Conservation (phyloP, 30 jellyfish, hydroid and myxozoan species). For the Turritopsis dohrnii region DNA sequence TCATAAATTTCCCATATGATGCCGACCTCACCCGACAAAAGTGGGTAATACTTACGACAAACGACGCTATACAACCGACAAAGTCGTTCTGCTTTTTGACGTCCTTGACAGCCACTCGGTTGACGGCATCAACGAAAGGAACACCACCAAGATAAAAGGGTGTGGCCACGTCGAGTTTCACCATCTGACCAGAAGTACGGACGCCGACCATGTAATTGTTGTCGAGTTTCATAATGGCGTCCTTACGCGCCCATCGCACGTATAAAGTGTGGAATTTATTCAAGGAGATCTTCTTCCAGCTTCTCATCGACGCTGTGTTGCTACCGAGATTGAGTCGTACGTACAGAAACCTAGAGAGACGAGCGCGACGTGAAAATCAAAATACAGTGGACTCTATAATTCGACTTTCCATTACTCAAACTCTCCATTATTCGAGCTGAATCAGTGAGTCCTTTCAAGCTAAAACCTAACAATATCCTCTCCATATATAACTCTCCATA, state of each 20-base stretch:
- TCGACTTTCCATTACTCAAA: too few species aligned
- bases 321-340: slow-evolving; percentile 72
- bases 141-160: slow-evolving; percentile 70
- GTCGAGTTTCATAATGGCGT: slow-evolving; percentile 76
- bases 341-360: slow-evolving; percentile 45
- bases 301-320: slow-evolving; percentile 50
- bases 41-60: slow-evolving; percentile 54
- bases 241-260: slow-evolving; percentile 56
- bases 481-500: too few species aligned
- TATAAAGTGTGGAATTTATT: slow-evolving; percentile 52
- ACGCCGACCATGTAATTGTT: slow-evolving; percentile 44
- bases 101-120: slow-evolving; percentile 53
- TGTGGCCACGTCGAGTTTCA: slow-evolving; percentile 53
- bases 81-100: slow-evolving; percentile 62
- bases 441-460: too few species aligned
- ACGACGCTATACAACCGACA: slow-evolving; percentile 54
- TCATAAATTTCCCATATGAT: neutral
- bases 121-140: slow-evolving; percentile 46
- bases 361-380: too few species aligned
- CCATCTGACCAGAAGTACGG: slow-evolving; percentile 50
- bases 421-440: too few species aligned
- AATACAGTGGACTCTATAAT: too few species aligned
- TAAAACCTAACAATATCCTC: too few species aligned
- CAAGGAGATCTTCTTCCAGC: slow-evolving; percentile 38
- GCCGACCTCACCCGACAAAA: neutral